These are phyloP conservation scores for Pelecanoides urinatrix DNA, from an alignment of 2,113 vertebrate species.

Conservation along the genomic window DNA sequence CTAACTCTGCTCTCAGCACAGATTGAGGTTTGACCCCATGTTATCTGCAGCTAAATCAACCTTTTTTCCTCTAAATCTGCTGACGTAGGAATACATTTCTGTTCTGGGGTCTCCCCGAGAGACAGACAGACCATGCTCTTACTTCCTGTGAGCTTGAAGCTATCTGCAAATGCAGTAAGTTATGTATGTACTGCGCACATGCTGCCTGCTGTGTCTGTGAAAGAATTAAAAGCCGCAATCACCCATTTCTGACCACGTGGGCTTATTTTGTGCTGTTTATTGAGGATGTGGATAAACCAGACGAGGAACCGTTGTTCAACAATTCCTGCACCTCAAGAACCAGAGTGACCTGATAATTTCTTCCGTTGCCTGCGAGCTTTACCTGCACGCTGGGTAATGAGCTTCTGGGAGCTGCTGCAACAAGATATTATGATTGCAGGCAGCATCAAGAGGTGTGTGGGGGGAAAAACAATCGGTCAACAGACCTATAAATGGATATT, in stretches of 20 bases:
- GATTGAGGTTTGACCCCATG: not conserved
- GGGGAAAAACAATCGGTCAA: not conserved
- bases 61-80: not conserved
- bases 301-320: rapidly evolving
- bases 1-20: not conserved
- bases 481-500: not conserved
- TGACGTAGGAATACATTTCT: not conserved
- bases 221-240: not conserved
- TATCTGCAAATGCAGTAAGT: not conserved
- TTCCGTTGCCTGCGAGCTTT: rapidly evolving
- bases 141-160: not conserved
- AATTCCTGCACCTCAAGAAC: not conserved
- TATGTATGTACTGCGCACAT: not conserved
- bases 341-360: not conserved
- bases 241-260: rapidly evolving
- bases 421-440: not conserved
- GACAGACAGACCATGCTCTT: not conserved
- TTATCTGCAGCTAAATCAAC: not conserved
- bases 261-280: not conserved
- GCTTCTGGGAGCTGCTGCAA: not conserved
- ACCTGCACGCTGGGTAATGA: not conserved
- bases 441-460: not conserved
- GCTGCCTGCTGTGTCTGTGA: not conserved
- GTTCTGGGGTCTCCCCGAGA: not conserved
- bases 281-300: not conserved